Evolutionary conservation across 2,797 vertebrate species (phyloP).

Genomic region (Pyrrhura leucotis): DNA sequence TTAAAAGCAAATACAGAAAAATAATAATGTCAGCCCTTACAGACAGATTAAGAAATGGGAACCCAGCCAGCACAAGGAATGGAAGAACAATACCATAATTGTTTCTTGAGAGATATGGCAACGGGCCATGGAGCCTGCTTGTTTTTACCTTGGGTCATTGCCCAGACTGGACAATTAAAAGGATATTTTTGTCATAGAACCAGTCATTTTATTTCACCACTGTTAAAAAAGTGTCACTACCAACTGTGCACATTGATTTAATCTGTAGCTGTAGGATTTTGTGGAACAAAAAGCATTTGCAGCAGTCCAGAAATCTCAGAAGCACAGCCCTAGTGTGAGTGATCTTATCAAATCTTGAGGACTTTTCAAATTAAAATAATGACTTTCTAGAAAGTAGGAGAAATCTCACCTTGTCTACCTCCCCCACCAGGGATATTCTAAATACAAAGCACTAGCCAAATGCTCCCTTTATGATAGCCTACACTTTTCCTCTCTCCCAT

Average conservation of each 20-base stretch:
- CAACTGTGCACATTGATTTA: slow-evolving; percentile 16
- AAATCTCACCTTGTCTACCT: background rate
- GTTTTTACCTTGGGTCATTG: slow-evolving; percentile 71
- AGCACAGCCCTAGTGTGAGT: background rate
- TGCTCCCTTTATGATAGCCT: background rate
- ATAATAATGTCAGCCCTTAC: slow-evolving; percentile 43
- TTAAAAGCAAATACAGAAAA: slow-evolving; percentile 57
- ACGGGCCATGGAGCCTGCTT: slow-evolving; percentile 64
- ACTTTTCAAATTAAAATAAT: background rate
- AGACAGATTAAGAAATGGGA: slow-evolving; percentile 71
- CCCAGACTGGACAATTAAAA: slow-evolving; percentile 77
- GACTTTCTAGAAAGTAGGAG: background rate
- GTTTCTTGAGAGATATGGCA: slow-evolving; percentile 71
- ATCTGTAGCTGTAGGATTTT: slow-evolving; percentile 37
- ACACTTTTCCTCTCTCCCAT: background rate
- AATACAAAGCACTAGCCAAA: background rate
- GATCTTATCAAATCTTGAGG: background rate
- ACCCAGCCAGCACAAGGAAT: slow-evolving; percentile 52
- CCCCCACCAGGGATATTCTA: background rate
- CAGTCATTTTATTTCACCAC: slow-evolving; percentile 57
- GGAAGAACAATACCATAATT: slow-evolving; percentile 64
- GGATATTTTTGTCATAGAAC: slow-evolving; percentile 63
- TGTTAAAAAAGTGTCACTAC: slow-evolving; percentile 57
- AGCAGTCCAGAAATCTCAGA: background rate
- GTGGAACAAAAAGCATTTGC: slow-evolving; percentile 13